Evolutionary conservation across 2,113 vertebrate species (phyloP).

Genomic region (Takifugu flavidus): DNA sequence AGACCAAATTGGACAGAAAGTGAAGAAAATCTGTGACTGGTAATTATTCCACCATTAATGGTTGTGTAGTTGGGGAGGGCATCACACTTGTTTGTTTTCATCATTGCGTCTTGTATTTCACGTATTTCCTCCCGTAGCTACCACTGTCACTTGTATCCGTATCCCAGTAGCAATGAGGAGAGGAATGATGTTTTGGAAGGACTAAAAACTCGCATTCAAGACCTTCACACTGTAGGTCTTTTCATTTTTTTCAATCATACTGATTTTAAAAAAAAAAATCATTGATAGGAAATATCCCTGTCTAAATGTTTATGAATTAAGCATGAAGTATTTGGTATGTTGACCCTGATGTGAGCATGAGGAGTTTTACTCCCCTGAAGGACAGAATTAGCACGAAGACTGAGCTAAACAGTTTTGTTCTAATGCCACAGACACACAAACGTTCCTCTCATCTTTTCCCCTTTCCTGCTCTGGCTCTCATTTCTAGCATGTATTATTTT

Average conservation of each 20-base stretch:
- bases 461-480: not conserved
- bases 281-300: constrained; percentile 5
- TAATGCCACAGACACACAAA: not conserved
- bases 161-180: constrained; percentile 86
- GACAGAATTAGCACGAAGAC: constrained; percentile 63
- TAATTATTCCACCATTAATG: constrained; percentile 62
- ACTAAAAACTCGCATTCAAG: constrained; percentile 87
- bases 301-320: not conserved
- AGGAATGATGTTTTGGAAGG: constrained; percentile 84
- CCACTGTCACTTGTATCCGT: constrained; percentile 94
- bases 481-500: not conserved
- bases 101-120: not conserved
- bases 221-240: constrained; percentile 83
- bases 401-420: constrained; percentile 15
- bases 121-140: constrained; percentile 75
- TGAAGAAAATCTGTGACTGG: constrained; percentile 98
- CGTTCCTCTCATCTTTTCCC: not conserved
- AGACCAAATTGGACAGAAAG: constrained; percentile 95
- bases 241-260: not conserved
- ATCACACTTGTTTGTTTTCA: not conserved
- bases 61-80: too few species aligned
- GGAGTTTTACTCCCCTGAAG: constrained; percentile 29
- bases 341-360: constrained; percentile 23
- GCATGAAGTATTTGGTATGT: constrained; percentile 4
- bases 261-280: constrained; percentile 5